Base-by-base conservation (phyloP, 2,113 vertebrate species). In the Pedionomus torquatus region DNA sequence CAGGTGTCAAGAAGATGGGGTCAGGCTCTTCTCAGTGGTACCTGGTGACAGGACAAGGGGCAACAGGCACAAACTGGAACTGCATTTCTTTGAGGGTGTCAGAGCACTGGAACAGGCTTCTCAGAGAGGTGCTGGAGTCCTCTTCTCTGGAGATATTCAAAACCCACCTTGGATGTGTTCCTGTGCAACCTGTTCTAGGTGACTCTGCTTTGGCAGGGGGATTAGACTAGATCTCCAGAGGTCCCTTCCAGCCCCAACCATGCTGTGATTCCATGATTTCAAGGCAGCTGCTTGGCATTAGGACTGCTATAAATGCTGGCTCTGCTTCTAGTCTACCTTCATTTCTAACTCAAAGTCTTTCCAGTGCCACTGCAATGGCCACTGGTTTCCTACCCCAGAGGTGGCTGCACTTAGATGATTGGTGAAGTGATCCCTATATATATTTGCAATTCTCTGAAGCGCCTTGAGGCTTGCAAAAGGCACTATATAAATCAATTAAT, bases 401-500 rank as follows among this genome's bases (percentile, higher is more conserved):
- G 55, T 92, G 79, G 58, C 78, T 91, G 54, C 60, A 30, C 58
- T 54, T 49, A 87, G 72, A 26, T 84, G 83, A 60, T 31, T 74
- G 92, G 58, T 83, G 90, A 95, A 97, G 94, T 94, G 90, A 92
- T 93, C 68, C 49, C 60, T 83, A 57, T 61, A 83, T 95, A 66
- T 90, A 93, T 87, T 90, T 95, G 86, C 86, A 87, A 75, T 94
- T 83, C 84, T 93, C 94, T 83, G 65, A 96, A 96, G 90, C 61
- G 91, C 84, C 90, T 76, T 94, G 87, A 94, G 87, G 96, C 90
- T 96, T 97, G 93, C 93, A 93, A 94, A 96, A 97, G 83, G 91
- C 79, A 97, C 87, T 93, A 83, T 96, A 95, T 97, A 97, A 97
- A 96, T 97, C 95, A 97, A 97, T 96, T 96, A 97, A 97, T 96